Base-by-base conservation (phyloP, 2,113 vertebrate genomes). In the Danionella cerebrum region DNA sequence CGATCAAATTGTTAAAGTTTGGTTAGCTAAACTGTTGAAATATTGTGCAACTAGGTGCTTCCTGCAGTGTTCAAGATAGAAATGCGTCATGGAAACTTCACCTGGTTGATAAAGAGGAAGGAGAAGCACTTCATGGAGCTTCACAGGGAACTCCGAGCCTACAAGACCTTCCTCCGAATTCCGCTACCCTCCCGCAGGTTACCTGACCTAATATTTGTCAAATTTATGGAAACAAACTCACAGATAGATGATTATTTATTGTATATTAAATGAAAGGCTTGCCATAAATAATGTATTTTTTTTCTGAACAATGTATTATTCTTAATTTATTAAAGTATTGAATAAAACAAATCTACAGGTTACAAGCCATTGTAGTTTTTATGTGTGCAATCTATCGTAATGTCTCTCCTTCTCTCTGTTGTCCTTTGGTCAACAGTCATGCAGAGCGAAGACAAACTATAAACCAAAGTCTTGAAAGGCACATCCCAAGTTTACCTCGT, bases 61-160 rank as follows among this genome's bases (percentile, higher is more conserved):
- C 85, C 88, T 21, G 92, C 93, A 0, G 83, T 97, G 67, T 98
- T 93, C 67, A 94, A 90, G 50, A 93, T 98, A 1, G 93, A 98
- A 75, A 70, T 98, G 82, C 93, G 82, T 38, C 96, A 98, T 6
- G 94, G 93, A 1, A 91, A 94, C 78, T 98, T 98, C 54, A 93
- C 84, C 0, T 98, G 95, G 96, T 77, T 91, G 10, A 92, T 98
- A 65, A 98, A 97, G 82, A 93, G 89, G 81, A 98, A 98, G 80
- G 95, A 91, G 86, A 98, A 95, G 62, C 93, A 98, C 84, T 98
- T 98, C 74, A 82, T 94, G 78, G 96, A 98, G 6, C 91, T 98
- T 10, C 96, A 98, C 82, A 81, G 91, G 78, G 96, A 98, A 69
- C 86, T 98, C 50, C 82, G 80, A 45, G 83, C 83, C 0, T 76